phyloP scores from a whole-genome alignment of 2,113 vertebrate genomes.

The Pedetes capensis region DNA sequence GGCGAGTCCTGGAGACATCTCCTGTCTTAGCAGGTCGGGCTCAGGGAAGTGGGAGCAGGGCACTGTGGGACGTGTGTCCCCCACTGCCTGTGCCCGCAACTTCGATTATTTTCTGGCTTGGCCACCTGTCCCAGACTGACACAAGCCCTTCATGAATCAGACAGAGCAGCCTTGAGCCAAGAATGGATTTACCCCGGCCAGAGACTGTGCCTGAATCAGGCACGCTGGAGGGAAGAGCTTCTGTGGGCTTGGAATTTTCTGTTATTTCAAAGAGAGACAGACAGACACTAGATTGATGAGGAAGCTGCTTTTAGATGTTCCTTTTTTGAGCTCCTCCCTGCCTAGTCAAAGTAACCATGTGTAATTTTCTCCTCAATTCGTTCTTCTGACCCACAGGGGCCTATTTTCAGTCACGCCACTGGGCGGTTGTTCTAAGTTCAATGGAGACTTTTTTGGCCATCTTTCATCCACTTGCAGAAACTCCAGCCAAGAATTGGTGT shows the following conservation, averaged over 20 bases:
- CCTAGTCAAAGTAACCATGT: neutral
- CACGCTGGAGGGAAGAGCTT: neutral
- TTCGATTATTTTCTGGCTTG: neutral
- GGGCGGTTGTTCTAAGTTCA: neutral
- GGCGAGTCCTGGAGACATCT: neutral
- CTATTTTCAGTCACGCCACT: neutral
- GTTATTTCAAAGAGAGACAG: too few species aligned
- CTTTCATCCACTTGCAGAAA: neutral
- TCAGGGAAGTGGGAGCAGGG: neutral
- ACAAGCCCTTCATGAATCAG: neutral
- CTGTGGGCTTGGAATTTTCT: neutral
- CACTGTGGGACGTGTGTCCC: neutral
- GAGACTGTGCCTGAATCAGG: neutral
- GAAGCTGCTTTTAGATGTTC: neutral
- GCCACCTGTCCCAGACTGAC: neutral
- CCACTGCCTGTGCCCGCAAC: neutral
- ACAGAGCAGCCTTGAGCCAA: neutral
- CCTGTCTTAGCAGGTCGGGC: neutral
- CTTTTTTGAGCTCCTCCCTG: neutral
- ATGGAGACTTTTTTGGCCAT: fast-evolving
- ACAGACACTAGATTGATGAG: too few species aligned
- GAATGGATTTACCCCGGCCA: neutral
- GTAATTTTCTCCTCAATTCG: neutral
- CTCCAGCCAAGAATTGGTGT: neutral
- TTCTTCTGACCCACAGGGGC: neutral